phyloP scores from a whole-genome alignment of 2,797 vertebrate genomes.

The Mergus octosetaceus region DNA sequence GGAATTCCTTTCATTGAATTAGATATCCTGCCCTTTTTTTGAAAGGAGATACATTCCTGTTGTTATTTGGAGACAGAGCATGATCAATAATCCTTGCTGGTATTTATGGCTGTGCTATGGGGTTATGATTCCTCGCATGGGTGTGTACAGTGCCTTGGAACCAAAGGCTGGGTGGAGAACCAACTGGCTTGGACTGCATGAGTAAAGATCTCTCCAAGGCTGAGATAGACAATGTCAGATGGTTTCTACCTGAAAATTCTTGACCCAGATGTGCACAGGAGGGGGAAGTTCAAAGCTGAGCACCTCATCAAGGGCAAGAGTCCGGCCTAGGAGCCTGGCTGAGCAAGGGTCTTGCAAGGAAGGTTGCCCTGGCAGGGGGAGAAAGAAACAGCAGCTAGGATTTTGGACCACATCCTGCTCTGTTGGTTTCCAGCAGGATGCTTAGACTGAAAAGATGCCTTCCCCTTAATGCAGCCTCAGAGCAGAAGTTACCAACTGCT shows the following conservation, averaged over 20 bases:
- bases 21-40: slow-evolving; percentile 71
- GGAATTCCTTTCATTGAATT: slow-evolving; percentile 79
- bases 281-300: neutral
- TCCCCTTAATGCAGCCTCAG: neutral
- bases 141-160: slow-evolving; percentile 66
- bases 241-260: neutral
- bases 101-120: slow-evolving; percentile 68
- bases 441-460: neutral
- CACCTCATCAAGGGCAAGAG: neutral
- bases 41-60: slow-evolving; percentile 75
- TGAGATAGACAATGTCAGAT: neutral
- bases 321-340: neutral
- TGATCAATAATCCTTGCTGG: slow-evolving; percentile 78
- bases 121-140: slow-evolving; percentile 69
- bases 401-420: neutral
- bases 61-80: slow-evolving; percentile 78
- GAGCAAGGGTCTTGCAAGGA: neutral
- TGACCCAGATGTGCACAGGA: too few relatives aligned
- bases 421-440: neutral
- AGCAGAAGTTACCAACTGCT: neutral
- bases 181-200: accelerated
- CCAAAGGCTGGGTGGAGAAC: slow-evolving; percentile 36
- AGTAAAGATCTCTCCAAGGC: neutral
- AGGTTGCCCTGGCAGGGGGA: neutral
- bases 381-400: neutral